These are phyloP conservation scores for Actenoides lindsayi DNA, from an alignment of 2,113 vertebrate genomes.

Conservation along the genomic window DNA sequence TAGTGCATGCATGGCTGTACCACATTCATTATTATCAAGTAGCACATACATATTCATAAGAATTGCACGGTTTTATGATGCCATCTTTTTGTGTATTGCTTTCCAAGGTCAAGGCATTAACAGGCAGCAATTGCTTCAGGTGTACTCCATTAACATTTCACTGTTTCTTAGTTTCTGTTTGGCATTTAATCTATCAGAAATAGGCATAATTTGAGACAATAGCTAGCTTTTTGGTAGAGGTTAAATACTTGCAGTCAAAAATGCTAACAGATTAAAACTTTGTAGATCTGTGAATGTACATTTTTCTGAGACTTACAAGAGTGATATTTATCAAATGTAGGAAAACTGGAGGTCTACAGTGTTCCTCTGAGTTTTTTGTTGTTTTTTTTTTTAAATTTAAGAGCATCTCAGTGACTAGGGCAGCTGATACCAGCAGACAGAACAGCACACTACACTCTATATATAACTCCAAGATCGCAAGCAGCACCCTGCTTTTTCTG, in stretches of 20 bases:
- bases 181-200: constrained; percentile 67
- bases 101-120: constrained; percentile 85
- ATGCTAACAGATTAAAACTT: constrained; percentile 28
- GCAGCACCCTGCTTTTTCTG: background rate
- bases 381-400: background rate
- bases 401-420: background rate
- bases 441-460: background rate
- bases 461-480: background rate
- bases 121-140: constrained; percentile 83
- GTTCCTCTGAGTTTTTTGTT: background rate
- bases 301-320: background rate
- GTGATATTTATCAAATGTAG: background rate
- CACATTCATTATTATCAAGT: constrained; percentile 87
- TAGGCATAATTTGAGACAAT: constrained; percentile 65
- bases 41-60: constrained; percentile 90
- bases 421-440: background rate
- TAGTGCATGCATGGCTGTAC: constrained; percentile 85
- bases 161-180: constrained; percentile 74
- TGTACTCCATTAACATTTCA: constrained; percentile 80
- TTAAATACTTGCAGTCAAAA: constrained; percentile 56
- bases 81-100: constrained; percentile 86
- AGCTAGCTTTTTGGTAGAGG: constrained; percentile 41
- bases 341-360: background rate
- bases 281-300: background rate
- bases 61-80: constrained; percentile 83